Evolutionary conservation across 1,140 invertebrate genomes (phyloP).

Genomic region (Scaptomyza hsui): DNA sequence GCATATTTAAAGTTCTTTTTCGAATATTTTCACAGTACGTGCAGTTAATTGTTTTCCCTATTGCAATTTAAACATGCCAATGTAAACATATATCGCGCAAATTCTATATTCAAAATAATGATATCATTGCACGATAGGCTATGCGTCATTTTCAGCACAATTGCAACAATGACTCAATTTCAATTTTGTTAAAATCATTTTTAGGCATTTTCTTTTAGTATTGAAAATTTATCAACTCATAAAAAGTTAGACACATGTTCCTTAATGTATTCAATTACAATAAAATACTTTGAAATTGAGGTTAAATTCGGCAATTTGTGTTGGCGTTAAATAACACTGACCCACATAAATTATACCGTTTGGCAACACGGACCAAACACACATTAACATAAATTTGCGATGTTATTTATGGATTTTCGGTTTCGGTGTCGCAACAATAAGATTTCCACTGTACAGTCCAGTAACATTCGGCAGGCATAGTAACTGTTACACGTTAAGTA

Average conservation of each 20-base stretch:
- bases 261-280: conserved; percentile 20
- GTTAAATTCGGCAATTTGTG: conserved; percentile 40
- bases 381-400: conserved; percentile 57
- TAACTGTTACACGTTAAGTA: not conserved
- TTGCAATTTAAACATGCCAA: not conserved
- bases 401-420: conserved; percentile 52
- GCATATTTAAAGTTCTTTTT: conserved; percentile 8
- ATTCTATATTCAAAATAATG: conserved; percentile 16
- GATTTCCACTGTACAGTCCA: not conserved
- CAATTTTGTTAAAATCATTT: too few species aligned
- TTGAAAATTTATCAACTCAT: not conserved
- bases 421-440: conserved; percentile 13
- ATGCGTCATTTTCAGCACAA: conserved; percentile 40
- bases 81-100: not conserved
- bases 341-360: conserved; percentile 27
- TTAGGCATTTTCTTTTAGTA: not conserved
- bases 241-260: not conserved
- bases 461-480: not conserved
- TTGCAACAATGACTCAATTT: not conserved
- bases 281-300: conserved; percentile 20
- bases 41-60: conserved; percentile 61
- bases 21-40: conserved; percentile 43
- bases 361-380: not conserved
- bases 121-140: conserved; percentile 46
- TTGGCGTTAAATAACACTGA: conserved; percentile 41